Evolutionary conservation across 2,888 invertebrate genomes (phyloP).

Genomic region (Andrena flavipes): DNA sequence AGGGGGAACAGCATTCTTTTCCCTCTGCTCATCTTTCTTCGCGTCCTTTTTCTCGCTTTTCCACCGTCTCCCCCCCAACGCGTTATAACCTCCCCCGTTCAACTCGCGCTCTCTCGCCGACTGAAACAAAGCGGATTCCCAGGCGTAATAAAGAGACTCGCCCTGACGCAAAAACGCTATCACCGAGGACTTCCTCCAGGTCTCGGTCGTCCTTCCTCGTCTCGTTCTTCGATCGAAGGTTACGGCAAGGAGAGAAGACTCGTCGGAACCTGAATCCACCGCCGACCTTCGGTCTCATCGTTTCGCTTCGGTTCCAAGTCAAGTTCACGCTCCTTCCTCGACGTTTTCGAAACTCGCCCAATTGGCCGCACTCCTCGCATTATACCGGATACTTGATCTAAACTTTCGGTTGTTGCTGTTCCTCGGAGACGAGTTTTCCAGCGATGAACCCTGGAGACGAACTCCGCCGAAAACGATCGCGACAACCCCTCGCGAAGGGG

Average conservation of each 20-base stretch:
- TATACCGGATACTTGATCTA: constrained; percentile 80
- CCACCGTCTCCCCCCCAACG: constrained; percentile 21
- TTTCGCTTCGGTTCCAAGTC: not conserved
- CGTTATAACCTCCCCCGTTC: constrained; percentile 47
- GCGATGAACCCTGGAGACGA: constrained; percentile 29
- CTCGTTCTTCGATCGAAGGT: constrained; percentile 15
- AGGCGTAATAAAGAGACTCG: constrained; percentile 80
- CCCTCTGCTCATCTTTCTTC: constrained; percentile 50
- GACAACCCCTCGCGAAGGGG: constrained; percentile 5
- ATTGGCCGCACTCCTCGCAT: constrained; percentile 77
- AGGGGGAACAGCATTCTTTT: constrained; percentile 51
- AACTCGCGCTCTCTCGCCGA: constrained; percentile 63
- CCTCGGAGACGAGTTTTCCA: constrained; percentile 7
- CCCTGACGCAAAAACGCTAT: constrained; percentile 73
- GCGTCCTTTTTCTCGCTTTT: constrained; percentile 46
- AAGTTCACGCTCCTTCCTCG: not conserved
- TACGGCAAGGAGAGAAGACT: not conserved
- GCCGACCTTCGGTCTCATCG: constrained; percentile 8
- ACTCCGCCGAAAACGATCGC: constrained; percentile 15
- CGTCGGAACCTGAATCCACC: constrained; percentile 14
- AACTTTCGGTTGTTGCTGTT: constrained; percentile 71
- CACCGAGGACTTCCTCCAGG: constrained; percentile 31
- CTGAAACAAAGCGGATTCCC: constrained; percentile 82
- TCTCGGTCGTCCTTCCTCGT: not conserved
- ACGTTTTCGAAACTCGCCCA: constrained; percentile 75